Percentiles rank a stretch among this genome's conserved stretches.
phyloP scores from a whole-genome alignment of 2,113 vertebrate species.

The Actenoides hombroni region DNA sequence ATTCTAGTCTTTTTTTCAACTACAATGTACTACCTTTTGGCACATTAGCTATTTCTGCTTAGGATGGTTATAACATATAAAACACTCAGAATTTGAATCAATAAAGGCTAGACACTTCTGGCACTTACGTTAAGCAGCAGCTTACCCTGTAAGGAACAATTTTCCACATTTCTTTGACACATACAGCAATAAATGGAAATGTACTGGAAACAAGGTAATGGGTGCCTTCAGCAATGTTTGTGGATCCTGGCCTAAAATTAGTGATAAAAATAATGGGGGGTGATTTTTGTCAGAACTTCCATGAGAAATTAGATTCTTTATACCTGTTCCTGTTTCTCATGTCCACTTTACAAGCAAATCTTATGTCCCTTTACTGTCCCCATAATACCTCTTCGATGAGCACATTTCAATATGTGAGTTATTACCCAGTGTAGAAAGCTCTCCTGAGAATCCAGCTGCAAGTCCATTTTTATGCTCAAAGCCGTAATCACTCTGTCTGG shows the following conservation, averaged over 20 bases:
- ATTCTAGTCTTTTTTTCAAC: slow-evolving; percentile 10
- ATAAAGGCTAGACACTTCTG: neutral
- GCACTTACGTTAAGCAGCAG: neutral
- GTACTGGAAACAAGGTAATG: neutral
- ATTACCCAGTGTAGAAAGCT: neutral
- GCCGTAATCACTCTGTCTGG: neutral
- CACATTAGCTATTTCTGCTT: neutral
- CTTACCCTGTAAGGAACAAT: neutral
- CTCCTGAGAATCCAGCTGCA: slow-evolving; percentile 26
- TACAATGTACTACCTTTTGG: neutral
- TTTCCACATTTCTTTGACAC: neutral
- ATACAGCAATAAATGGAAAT: neutral
- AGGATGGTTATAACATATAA: neutral
- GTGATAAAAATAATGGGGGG: neutral
- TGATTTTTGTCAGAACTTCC: slow-evolving; percentile 15
- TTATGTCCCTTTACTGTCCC: neutral
- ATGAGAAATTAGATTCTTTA: neutral
- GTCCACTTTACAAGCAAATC: neutral
- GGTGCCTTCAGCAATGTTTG: neutral
- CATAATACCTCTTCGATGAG: neutral
- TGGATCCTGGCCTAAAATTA: neutral
- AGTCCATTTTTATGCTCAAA: slow-evolving; percentile 35
- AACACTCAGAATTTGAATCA: neutral
- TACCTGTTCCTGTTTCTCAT: neutral
- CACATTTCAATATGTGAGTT: slow-evolving; percentile 21